Base-by-base conservation (phyloP, 2,113 vertebrate genomes). In the Mustela lutreola region DNA sequence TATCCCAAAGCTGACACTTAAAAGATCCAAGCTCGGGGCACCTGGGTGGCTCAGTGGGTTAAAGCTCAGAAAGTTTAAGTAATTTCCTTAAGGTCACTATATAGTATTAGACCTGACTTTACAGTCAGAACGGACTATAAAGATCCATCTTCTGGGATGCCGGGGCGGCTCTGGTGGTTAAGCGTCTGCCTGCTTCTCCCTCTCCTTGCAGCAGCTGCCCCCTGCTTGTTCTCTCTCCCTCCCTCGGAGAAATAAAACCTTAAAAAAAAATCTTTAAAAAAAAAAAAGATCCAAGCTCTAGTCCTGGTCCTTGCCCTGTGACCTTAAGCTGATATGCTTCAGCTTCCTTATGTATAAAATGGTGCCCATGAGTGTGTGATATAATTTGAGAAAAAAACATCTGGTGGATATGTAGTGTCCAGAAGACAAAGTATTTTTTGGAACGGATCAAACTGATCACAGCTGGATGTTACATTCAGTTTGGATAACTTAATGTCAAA, bases 311-410 rank as follows among this genome's bases (percentile, higher is more conserved):
- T 89, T 75, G 78, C 84, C 63, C 21, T 80, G 45, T 89, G 85
- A 89, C 84, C 63, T 80, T 33, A 60, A 62, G 60, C 31, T 78
- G 36, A 62, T 19, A 48, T 1, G 14, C 56, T 91, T 94, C 11
- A 56, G 56, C 42, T 83, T 92, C 48, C 67, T 91, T 80, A 63
- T 56, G n/a, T 84, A 89, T 93, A 58, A 85, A 92, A 89, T 33
- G 33, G 21, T 84, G 18, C 56, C 45, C 26, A 10, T 50, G 50
- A 76, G 19, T 33, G 19, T 45, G 21, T 94, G 53, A 80, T 67
- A 4, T 36, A 65, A 80, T 73, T 21, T 70, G 42, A 85, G 45
- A 58, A 67, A 67, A 78, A 50, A 62, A 26, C 4, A 63, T 70
- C 62, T 18, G 7, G 39, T 76, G 33, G 70, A 18, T 58, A 4